These are phyloP conservation scores for Monoplex corrugatus DNA, from an alignment of 2,888 invertebrate genomes.

Conservation along the genomic window DNA sequence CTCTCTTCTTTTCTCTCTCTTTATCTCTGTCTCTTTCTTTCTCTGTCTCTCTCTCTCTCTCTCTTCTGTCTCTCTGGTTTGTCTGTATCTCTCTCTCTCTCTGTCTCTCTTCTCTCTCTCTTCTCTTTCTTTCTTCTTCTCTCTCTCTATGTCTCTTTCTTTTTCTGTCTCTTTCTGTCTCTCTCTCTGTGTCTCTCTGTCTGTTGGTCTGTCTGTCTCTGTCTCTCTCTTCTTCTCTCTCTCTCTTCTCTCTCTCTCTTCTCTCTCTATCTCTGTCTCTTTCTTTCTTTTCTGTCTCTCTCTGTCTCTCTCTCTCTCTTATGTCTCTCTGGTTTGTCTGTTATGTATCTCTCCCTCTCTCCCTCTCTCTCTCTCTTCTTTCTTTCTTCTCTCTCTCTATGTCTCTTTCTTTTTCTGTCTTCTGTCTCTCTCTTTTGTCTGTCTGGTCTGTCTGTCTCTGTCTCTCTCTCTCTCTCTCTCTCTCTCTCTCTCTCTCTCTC, in stretches of 20 bases:
- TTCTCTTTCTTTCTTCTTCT: conserved; percentile 3
- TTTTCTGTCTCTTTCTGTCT: background rate
- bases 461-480: background rate
- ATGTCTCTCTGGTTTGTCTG: background rate
- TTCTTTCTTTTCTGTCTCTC: background rate
- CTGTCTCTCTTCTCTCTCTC: conserved; percentile 13
- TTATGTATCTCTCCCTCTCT: background rate
- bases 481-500: no score
- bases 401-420: no score
- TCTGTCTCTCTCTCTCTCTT: background rate
- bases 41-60: background rate
- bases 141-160: conserved; percentile 19
- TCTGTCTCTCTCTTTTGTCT: background rate
- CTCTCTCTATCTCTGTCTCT: no score
- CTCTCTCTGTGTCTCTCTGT: background rate
- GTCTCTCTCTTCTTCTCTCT: conserved; percentile 19
- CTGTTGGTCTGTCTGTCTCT: conserved; percentile 8
- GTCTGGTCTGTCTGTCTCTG: no score
- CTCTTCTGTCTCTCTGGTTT: background rate
- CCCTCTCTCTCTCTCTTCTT: background rate
- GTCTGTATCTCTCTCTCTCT: conserved; percentile 11
- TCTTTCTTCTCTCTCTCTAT: background rate
- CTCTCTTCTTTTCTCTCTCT: background rate
- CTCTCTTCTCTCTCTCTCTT: background rate
- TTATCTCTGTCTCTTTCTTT: background rate